These are phyloP conservation scores for Molossus alvarezi DNA, from an alignment of 2,797 vertebrate genomes.

Conservation along the genomic window DNA sequence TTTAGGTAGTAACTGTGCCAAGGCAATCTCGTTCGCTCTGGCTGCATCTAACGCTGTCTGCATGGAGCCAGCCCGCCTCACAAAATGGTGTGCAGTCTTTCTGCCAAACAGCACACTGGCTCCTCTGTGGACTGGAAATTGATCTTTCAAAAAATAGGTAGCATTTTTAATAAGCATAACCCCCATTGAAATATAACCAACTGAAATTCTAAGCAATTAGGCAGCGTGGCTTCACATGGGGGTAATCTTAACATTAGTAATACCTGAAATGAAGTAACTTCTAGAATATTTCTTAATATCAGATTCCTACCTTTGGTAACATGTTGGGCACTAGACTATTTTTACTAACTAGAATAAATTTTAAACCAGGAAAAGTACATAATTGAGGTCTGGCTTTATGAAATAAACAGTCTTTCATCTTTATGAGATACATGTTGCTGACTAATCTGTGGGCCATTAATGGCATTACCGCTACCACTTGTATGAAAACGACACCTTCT, in stretches of 20 bases:
- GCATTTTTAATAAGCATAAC: slow-evolving; percentile 52
- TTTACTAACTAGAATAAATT: slow-evolving; percentile 5
- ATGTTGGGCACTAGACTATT: background rate
- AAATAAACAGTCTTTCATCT: background rate
- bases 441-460: background rate
- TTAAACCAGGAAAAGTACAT: slow-evolving; percentile 41
- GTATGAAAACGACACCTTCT: background rate
- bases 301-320: slow-evolving; percentile 23
- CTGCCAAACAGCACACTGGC: background rate
- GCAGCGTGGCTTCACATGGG: slow-evolving; percentile 30
- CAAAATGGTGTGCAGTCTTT: slow-evolving; percentile 38
- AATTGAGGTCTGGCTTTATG: background rate
- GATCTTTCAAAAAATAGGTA: background rate
- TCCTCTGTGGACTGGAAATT: slow-evolving; percentile 41
- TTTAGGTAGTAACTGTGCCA: background rate
- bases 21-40: slow-evolving; percentile 27
- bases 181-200: slow-evolving; percentile 54
- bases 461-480: background rate
- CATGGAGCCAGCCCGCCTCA: background rate
- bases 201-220: background rate
- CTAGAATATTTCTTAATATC: slow-evolving; percentile 57
- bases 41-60: background rate
- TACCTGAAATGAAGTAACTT: slow-evolving; percentile 31
- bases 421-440: background rate
- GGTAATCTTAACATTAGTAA: background rate